Conservation (phyloP, 2,113 vertebrate species). For the Proterorhinus semilunaris region DNA sequence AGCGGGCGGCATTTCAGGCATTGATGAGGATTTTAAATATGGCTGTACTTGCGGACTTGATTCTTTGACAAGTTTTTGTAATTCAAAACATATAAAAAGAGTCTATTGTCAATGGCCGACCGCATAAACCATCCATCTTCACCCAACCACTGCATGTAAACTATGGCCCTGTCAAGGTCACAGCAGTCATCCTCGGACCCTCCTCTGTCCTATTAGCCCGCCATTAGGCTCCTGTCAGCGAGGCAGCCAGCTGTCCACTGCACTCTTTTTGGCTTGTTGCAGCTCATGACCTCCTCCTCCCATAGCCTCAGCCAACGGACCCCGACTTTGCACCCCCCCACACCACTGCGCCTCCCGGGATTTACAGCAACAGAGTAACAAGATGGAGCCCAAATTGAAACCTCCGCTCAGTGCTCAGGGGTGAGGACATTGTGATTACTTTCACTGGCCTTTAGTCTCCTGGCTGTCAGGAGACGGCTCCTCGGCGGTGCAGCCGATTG, state of each 20-base stretch:
- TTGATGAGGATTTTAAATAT: no score
- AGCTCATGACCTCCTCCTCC: constrained; percentile 46
- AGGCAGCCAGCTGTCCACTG: constrained; percentile 49
- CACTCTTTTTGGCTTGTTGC: constrained; percentile 27
- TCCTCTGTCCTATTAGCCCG: constrained; percentile 53
- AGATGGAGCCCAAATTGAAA: constrained; percentile 46
- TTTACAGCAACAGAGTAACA: constrained; percentile 34
- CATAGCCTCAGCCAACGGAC: constrained; percentile 30
- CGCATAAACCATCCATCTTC: neutral
- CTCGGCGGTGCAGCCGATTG: constrained; percentile 20
- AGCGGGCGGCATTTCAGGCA: no score
- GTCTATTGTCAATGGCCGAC: neutral
- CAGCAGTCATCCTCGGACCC: constrained; percentile 35
- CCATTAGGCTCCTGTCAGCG: constrained; percentile 58
- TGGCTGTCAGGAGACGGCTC: constrained; percentile 19
- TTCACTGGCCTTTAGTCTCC: constrained; percentile 37
- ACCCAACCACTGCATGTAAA: constrained; percentile 27
- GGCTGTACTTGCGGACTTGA: no score
- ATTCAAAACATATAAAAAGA: neutral
- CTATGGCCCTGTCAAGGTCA: constrained; percentile 45
- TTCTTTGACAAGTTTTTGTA: no score
- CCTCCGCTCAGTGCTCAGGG: constrained; percentile 32
- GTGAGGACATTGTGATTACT: constrained; percentile 56
- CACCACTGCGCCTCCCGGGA: constrained; percentile 18
- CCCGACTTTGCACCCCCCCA: constrained; percentile 18